Base-by-base conservation (phyloP, 1,140 invertebrate genomes). In the Ridgeia piscesae region DNA sequence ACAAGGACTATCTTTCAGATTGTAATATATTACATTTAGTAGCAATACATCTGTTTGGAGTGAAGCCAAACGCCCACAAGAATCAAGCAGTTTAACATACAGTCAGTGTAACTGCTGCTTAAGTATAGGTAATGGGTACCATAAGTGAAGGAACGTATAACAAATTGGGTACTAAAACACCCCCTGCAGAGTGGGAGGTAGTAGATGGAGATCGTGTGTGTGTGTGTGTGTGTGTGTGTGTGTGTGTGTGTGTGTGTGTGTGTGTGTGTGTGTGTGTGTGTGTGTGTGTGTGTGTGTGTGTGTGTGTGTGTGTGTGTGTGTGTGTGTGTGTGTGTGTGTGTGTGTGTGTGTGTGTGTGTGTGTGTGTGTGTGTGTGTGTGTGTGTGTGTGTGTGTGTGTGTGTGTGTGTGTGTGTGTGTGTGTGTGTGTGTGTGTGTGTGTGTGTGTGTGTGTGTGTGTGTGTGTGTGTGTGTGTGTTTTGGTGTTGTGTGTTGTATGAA, bases 281-380 rank as follows among this genome's bases (percentile, higher is more conserved):
- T 77, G 58, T 77, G 58, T 8, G 58, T 77, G 58, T 77, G 58
- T 77, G 58, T 31, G 58, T 77, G 58, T 77, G 58, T 77, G 58
- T 77, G 58, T 77, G 58, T 77, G 58, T 77, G 58, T 77, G 58
- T 77, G 58, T 77, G 58, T 77, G 58, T 77, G 58, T 77, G 58
- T 77, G 58, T 77, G 14, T 77, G 58, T 77, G 58, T 77, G 58
- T 77, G 58, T 31, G 58, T 77, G 58, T 77, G 58, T 77, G 58
- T 31, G 58, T 31, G 58, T 31, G 58, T 31, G 58, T 77, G 58
- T 77, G 58, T 77, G 58, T 77, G 58, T 77, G 58, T 77, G 58
- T 8, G 58, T 31, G 58, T 77, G 58, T 77, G 58, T 77, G 27
- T 31, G 58, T 77, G 58, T 77, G 58, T 77, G 27, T 31, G 58